Conservation (phyloP, 2,888 invertebrate species). For the Dendrolimus pini region DNA sequence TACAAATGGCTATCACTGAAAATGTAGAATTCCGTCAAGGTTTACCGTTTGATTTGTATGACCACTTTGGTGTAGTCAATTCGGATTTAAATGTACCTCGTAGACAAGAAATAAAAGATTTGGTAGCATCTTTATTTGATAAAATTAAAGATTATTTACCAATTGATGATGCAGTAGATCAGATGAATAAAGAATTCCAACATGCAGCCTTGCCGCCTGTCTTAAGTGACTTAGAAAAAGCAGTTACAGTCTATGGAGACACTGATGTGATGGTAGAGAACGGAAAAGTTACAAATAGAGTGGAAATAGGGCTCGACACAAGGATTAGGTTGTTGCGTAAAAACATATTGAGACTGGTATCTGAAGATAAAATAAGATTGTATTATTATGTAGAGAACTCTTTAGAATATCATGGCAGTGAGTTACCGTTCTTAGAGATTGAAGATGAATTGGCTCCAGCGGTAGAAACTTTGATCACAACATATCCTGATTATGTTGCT, state of each 20-base stretch:
- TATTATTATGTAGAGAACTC: conserved; percentile 93
- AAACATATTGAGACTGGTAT: conserved; percentile 78
- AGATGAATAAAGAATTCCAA: conserved; percentile 89
- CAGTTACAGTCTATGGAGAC: conserved; percentile 83
- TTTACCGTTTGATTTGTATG: conserved; percentile 86
- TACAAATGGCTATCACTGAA: conserved; percentile 82
- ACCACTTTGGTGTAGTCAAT: conserved; percentile 84
- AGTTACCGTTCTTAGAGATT: conserved; percentile 83
- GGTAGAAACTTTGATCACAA: conserved; percentile 81
- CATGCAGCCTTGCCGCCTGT: conserved; percentile 93
- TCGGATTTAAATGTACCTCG: conserved; percentile 64
- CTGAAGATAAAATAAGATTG: conserved; percentile 79
- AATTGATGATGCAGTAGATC: conserved; percentile 89
- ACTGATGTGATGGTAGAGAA: conserved; percentile 80
- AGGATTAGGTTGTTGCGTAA: conserved; percentile 75
- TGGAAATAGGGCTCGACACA: conserved; percentile 81
- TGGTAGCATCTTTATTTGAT: conserved; percentile 73
- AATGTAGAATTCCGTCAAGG: conserved; percentile 86
- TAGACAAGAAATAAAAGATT: conserved; percentile 66
- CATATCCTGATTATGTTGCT: conserved; percentile 86
- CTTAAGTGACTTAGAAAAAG: conserved; percentile 79
- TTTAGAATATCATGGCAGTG: conserved; percentile 88
- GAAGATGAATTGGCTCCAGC: conserved; percentile 80
- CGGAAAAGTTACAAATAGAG: conserved; percentile 79
- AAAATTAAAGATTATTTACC: conserved; percentile 78